These are phyloP conservation scores for Aproaerema taeniolella DNA, from an alignment of 2,888 invertebrate genomes.

Conservation along the genomic window DNA sequence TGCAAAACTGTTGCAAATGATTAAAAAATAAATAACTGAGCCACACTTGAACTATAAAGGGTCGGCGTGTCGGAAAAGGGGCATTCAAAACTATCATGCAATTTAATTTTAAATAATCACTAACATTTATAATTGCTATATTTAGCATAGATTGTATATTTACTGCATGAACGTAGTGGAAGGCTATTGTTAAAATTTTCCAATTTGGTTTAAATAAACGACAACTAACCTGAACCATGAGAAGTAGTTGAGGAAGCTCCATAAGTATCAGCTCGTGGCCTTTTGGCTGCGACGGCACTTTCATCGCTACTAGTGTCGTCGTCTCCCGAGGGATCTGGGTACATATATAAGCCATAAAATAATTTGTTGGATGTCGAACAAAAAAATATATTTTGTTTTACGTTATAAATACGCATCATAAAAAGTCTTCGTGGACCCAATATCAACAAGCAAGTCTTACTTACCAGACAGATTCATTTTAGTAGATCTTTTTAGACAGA, in stretches of 20 bases:
- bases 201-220: neutral
- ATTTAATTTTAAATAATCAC: too few species aligned
- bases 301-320: constrained; percentile 63
- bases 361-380: too few species aligned
- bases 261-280: constrained; percentile 49
- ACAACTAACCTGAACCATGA: constrained; percentile 46
- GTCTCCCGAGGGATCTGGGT: constrained; percentile 45
- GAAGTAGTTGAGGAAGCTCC: constrained; percentile 67
- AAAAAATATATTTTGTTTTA: too few species aligned
- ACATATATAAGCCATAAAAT: too few species aligned
- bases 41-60: too few species aligned
- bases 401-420: neutral
- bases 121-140: too few species aligned
- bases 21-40: neutral
- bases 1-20: constrained; percentile 34
- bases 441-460: too few species aligned
- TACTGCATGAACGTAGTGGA: neutral
- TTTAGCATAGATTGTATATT: too few species aligned
- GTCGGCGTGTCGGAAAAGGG: too few species aligned
- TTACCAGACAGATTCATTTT: too few species aligned
- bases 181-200: neutral
- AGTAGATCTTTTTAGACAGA: too few species aligned
- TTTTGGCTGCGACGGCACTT: constrained; percentile 37
- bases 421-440: neutral
- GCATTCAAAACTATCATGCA: too few species aligned